Percentiles rank a stretch among this genome's conserved stretches.
These are phyloP conservation scores for Bombyx huttoni DNA, from an alignment of 2,888 invertebrate species.

Conservation along the genomic window DNA sequence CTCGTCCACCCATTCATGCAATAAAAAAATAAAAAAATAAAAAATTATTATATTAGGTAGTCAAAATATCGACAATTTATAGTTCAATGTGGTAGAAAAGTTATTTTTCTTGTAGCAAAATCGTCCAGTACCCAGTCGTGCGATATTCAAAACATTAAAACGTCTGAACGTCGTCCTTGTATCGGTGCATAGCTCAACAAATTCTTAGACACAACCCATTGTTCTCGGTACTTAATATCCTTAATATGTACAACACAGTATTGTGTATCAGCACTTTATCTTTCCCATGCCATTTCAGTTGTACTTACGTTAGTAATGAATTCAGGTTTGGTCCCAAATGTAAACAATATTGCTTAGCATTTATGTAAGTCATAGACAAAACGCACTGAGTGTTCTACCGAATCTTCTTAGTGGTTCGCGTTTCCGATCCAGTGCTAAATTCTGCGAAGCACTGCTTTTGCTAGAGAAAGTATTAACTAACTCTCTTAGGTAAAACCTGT, in stretches of 20 bases:
- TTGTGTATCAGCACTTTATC: constrained; percentile 1
- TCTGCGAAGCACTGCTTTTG: too few relatives aligned
- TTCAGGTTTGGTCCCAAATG: neutral
- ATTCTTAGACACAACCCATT: neutral
- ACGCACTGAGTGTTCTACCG: too few relatives aligned
- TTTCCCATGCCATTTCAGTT: constrained; percentile 1
- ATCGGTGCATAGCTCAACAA: neutral
- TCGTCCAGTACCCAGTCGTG: neutral
- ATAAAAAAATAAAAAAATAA: too few relatives aligned
- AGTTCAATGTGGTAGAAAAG: too few relatives aligned
- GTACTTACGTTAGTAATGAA: neutral
- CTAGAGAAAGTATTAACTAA: too few relatives aligned
- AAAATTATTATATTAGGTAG: too few relatives aligned
- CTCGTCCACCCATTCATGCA: too few relatives aligned
- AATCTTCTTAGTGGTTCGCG: too few relatives aligned
- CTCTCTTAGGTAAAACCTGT: too few relatives aligned
- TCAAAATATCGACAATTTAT: too few relatives aligned
- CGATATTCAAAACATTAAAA: neutral
- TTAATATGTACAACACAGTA: neutral
- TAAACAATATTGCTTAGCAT: neutral
- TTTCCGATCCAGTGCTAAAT: too few relatives aligned
- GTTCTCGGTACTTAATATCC: constrained; percentile 4
- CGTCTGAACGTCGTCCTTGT: neutral
- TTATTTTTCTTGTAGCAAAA: too few relatives aligned
- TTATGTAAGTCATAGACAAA: neutral